phyloP scores from a whole-genome alignment of 1,140 invertebrate species.

The Scaptodrosophila lebanonensis region DNA sequence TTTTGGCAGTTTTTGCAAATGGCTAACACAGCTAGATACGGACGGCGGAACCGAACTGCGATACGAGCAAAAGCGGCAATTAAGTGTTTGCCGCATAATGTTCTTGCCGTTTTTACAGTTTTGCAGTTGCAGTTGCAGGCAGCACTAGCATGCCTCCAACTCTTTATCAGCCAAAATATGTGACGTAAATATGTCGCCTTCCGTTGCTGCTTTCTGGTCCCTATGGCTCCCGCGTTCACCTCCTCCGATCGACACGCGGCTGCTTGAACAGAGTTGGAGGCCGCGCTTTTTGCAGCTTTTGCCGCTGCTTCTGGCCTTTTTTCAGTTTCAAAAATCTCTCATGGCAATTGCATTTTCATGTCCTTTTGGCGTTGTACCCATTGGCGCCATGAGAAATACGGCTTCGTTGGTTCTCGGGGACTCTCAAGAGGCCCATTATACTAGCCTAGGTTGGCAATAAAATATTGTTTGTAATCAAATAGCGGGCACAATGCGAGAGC shows the following conservation, averaged over 20 bases:
- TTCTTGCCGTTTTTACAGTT: slow-evolving; percentile 57
- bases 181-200: slow-evolving; percentile 45
- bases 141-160: too few species aligned
- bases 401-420: slow-evolving; percentile 16
- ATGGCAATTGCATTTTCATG: slow-evolving; percentile 21
- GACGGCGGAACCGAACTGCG: slow-evolving; percentile 22
- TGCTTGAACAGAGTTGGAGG: too few species aligned
- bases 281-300: too few species aligned
- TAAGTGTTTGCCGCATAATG: slow-evolving; percentile 73
- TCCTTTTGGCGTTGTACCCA: background rate
- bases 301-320: background rate
- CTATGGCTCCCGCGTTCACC: background rate
- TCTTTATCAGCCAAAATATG: slow-evolving; percentile 60
- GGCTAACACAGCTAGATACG: slow-evolving; percentile 26
- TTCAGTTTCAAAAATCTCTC: slow-evolving; percentile 1
- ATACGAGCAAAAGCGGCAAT: slow-evolving; percentile 45
- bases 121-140: slow-evolving; percentile 25
- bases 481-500: slow-evolving; percentile 10
- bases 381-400: slow-evolving; percentile 36
- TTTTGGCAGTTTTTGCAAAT: slow-evolving; percentile 52
- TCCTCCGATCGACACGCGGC: too few species aligned
- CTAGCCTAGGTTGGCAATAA: slow-evolving; percentile 57
- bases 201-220: slow-evolving; percentile 5
- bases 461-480: slow-evolving; percentile 64
- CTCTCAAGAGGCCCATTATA: slow-evolving; percentile 57